Base-by-base conservation (phyloP, 1,140 invertebrate species). In the Drosophila auraria region DNA sequence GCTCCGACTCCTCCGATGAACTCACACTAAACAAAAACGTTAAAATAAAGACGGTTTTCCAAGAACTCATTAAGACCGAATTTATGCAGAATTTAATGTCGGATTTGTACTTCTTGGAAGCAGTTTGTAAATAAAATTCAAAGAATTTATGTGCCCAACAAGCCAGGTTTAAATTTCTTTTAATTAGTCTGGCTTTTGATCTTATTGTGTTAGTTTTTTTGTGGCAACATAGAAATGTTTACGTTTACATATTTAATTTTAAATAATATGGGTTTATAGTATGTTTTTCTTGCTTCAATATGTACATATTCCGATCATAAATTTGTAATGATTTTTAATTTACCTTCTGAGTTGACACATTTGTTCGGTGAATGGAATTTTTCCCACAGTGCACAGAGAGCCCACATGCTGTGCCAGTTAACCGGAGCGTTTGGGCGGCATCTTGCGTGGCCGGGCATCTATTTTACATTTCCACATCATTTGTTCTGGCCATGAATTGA, bases 391-490 rank as follows among this genome's bases (percentile, higher is more conserved):
- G 51, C 40, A 27, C 33, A 62, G 53, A 40, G 38, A 30, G 42
- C 60, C 70, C 66, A 86, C 76, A 82, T 66, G 62, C 79, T 72
- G 74, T 53, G 77, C 49, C 66, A 61, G 56, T 84, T 63, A 56
- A 66, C 79, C 50, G 56, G 59, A 42, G 36, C 33, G 51, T 71
- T 44, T 44, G 56, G 59, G 57, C 38, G 57, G 64, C 75, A 78
- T 78, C 66, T 49, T 78, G 54, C 33, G 56, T 75, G 80, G 80
- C 76, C 75, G 57, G 62, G 84, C 83, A 90, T 91, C 87, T 90
- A 91, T 91, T 90, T 90, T 90, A 90, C 87, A 90, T 90, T 90
- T 90, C 87, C 87, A 91, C 87, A 91, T 90, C 87, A 90, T 90
- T 90, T 90, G 87, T 90, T 90, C 82, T 82, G 83, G 79, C 86